A percentile compares a stretch with the other conserved stretches of the same genome.
These are phyloP conservation scores for Oxycera nigricornis DNA, from an alignment of 2,888 invertebrate genomes.

Conservation along the genomic window DNA sequence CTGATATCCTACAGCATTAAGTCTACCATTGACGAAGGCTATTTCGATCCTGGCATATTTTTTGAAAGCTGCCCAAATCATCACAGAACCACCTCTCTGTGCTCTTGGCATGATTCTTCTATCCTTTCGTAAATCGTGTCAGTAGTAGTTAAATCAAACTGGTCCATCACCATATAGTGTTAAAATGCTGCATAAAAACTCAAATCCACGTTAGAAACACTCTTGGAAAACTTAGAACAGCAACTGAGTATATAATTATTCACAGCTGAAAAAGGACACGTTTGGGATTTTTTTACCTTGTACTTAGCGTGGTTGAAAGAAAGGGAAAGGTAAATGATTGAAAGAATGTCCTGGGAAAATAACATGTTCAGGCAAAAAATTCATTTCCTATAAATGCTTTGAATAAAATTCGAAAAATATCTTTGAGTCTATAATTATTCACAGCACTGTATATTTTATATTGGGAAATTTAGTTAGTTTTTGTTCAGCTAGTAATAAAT, in stretches of 20 bases:
- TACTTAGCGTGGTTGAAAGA: background rate
- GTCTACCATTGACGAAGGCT: constrained; percentile 10
- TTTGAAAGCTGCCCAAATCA: constrained; percentile 43
- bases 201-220: background rate
- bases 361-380: background rate
- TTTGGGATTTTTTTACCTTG: background rate
- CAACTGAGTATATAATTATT: background rate
- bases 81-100: constrained; percentile 33
- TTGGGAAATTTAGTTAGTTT: too few species aligned
- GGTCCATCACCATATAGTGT: constrained; percentile 43
- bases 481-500: too few species aligned
- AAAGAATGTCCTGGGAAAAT: background rate
- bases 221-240: background rate
- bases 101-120: constrained; percentile 27
- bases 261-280: background rate
- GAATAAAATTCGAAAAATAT: background rate
- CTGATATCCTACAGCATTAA: constrained; percentile 5
- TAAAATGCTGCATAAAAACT: too few species aligned
- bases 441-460: background rate
- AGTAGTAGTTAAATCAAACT: constrained; percentile 43
- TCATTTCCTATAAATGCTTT: background rate
- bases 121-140: constrained; percentile 42
- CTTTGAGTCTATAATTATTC: background rate
- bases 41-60: constrained; percentile 5
- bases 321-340: background rate